Conservation (phyloP, 2,797 vertebrate species). For the Argya squamiceps region DNA sequence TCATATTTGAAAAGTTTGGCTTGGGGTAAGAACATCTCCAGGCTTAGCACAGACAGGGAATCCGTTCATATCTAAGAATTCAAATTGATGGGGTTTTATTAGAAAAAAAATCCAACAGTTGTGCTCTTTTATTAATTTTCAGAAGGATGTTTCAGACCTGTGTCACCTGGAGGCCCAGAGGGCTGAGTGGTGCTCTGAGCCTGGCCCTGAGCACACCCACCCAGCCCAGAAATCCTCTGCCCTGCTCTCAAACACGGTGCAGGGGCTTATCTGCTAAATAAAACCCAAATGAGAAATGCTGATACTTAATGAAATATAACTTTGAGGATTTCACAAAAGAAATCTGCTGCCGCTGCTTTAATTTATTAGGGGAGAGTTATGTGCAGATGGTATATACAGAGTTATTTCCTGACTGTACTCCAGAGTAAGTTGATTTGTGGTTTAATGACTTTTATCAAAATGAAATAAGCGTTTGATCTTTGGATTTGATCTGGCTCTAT, state of each 20-base stretch:
- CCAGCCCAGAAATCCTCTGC: not conserved
- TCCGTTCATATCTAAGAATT: not conserved
- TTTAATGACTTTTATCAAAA: conserved; percentile 78
- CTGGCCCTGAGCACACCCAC: not conserved
- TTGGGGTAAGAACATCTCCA: not conserved
- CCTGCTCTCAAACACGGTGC: not conserved
- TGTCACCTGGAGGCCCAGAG: not conserved
- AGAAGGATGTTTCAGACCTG: not conserved
- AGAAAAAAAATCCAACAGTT: not conserved
- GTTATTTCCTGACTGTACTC: conserved; percentile 64
- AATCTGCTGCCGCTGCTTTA: conserved; percentile 21
- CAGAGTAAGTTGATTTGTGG: conserved; percentile 64
- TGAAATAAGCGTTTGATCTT: conserved; percentile 77
- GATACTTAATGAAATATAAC: conserved; percentile 53
- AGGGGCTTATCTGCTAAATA: conserved; percentile 40
- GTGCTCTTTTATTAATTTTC: not conserved
- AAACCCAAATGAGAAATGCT: conserved; percentile 37
- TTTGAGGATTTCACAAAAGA: conserved; percentile 52
- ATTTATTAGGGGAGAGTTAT: conserved; percentile 44
- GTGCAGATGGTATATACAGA: conserved; percentile 57
- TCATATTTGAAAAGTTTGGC: not conserved
- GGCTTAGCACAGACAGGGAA: not conserved
- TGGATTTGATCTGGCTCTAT: conserved; percentile 70
- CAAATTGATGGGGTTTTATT: not conserved
- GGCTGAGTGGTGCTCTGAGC: not conserved